Base-by-base conservation (phyloP, 2,113 vertebrate species). In the Eurypyga helias region DNA sequence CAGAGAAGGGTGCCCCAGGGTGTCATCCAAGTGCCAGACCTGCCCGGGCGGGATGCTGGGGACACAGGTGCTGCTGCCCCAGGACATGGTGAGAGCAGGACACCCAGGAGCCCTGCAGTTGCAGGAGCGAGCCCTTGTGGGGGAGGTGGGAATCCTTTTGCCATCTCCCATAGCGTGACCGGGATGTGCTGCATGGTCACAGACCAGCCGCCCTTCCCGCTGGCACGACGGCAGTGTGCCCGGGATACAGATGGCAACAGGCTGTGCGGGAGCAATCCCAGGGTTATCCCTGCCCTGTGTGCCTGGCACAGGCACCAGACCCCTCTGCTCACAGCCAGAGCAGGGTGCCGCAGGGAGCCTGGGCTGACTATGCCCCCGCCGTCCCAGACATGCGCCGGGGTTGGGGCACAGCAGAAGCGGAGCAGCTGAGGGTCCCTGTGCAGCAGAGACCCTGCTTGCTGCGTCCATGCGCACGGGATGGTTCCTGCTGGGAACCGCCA, bases 381-480 rank as follows among this genome's bases (percentile, higher is more conserved):
- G 1, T 28, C 43, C 52, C 3, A 0, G 19, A 23, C n/a, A 16
- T 0, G 1, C 14, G 2, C 36, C 26, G 45, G 29, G 60, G 25
- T 6, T 4, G 5, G 57, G 49, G 24, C n/a, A n/a, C n/a, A 20
- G 57, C 36, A 51, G 36, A 16, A 66, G 36, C 1, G 2, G 31
- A 21, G 58, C 0, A 3, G 52, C 26, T 0, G 13, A 19, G 52
- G 13, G 33, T 9, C 31, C 28, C 54, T 17, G 2, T 3, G 5
- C 2, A 3, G 52, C 61, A 67, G 26, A 61, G n/a, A 17, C 17
- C 29, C 70, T 28, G 33, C 26, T 66, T 1, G 0, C 16, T 1
- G 2, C 12, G 15, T 45, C 38, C 7, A 1, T 29, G 4, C 1
- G 3, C n/a, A 11, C 0, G 3, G n/a, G 6, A 2, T 13, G 11